Evolutionary conservation across 2,888 invertebrate genomes (phyloP).

Genomic region (Leptopterna dolabrata): DNA sequence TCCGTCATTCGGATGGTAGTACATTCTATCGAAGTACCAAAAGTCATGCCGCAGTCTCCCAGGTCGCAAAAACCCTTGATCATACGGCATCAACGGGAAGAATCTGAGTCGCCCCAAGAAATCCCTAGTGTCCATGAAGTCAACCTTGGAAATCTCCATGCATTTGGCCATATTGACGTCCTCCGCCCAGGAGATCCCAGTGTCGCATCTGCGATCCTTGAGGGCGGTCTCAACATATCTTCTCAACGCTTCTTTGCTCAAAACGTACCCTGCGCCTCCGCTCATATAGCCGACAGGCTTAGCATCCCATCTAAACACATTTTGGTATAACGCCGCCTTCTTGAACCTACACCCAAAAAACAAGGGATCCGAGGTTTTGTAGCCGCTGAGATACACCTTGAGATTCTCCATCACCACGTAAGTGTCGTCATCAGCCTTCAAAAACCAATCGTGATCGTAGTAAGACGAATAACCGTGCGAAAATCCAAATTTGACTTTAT

Average conservation of each 20-base stretch:
- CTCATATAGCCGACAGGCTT: neutral
- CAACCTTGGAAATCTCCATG: neutral
- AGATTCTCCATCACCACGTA: slow-evolving; percentile 36
- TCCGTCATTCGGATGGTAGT: neutral
- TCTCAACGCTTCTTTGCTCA: slow-evolving; percentile 8
- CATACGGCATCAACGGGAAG: neutral
- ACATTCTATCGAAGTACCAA: neutral
- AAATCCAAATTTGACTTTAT: neutral
- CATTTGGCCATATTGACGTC: slow-evolving; percentile 19
- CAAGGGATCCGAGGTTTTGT: neutral
- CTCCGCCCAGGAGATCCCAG: neutral
- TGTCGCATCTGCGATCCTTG: neutral
- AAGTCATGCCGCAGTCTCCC: neutral
- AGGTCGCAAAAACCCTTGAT: neutral
- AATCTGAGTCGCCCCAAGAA: slow-evolving; percentile 10
- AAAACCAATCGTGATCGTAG: slow-evolving; percentile 27
- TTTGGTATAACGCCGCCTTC: neutral
- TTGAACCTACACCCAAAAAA: neutral
- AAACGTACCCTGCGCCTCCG: slow-evolving; percentile 32
- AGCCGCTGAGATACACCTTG: neutral
- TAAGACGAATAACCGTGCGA: neutral
- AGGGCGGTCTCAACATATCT: neutral
- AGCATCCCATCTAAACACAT: neutral
- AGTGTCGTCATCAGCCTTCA: slow-evolving; percentile 44
- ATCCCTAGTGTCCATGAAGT: neutral